phyloP scores from a whole-genome alignment of 2,797 vertebrate species.

The Molothrus ater region DNA sequence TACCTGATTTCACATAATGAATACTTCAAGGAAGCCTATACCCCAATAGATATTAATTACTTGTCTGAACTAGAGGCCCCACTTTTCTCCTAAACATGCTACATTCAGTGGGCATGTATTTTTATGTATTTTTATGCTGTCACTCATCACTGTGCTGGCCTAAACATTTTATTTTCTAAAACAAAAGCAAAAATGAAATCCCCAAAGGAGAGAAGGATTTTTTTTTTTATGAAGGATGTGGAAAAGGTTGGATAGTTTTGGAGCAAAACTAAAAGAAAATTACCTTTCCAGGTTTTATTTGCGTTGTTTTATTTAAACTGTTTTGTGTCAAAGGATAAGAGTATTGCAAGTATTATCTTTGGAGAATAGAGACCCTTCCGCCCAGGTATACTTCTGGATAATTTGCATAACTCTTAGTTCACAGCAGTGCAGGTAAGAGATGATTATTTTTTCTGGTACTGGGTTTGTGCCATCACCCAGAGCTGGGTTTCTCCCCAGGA shows the following conservation, averaged over 20 bases:
- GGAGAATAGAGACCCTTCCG: neutral
- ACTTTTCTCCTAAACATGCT: neutral
- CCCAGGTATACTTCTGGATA: neutral
- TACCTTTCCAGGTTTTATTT: neutral
- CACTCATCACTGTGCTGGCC: neutral
- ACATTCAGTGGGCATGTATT: neutral
- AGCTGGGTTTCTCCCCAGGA: neutral
- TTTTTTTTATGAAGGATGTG: neutral
- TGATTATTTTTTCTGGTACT: neutral
- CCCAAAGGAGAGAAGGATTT: neutral
- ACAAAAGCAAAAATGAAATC: neutral
- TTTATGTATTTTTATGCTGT: neutral
- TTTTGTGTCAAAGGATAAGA: neutral
- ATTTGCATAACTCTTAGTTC: neutral
- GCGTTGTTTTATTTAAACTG: neutral
- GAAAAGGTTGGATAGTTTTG: neutral
- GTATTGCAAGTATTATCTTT: neutral
- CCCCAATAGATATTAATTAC: conserved; percentile 46
- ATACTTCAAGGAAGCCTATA: conserved; percentile 18
- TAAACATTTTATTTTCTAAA: neutral
- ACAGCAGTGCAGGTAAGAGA: neutral
- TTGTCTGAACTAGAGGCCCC: conserved; percentile 29
- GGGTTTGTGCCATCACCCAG: neutral
- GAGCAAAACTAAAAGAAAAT: neutral
- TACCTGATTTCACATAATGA: conserved; percentile 57